Conservation (phyloP, 2,888 invertebrate genomes). For the Beris morrisii region DNA sequence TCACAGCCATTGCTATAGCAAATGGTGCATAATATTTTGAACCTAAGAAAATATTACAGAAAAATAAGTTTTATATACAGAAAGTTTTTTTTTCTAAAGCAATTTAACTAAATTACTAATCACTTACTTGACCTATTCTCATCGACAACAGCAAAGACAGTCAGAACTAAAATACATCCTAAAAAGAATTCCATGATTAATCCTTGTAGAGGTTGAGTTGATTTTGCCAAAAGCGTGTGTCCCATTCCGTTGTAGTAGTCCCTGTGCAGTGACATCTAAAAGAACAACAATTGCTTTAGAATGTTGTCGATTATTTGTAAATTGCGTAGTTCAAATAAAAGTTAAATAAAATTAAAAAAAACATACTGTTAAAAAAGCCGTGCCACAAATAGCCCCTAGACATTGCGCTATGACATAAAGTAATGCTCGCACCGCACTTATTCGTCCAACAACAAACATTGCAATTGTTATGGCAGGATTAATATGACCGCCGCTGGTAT, state of each 20-base stretch:
- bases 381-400: constrained; percentile 78
- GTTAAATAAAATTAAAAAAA: constrained; percentile 6
- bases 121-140: constrained; percentile 50
- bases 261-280: constrained; percentile 55
- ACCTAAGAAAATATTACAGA: too few relatives aligned
- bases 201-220: constrained; percentile 74
- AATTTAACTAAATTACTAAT: too few relatives aligned
- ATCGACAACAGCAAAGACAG: constrained; percentile 78
- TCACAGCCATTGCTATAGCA: constrained; percentile 85
- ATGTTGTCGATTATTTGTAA: too few relatives aligned
- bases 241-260: constrained; percentile 66
- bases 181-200: constrained; percentile 89
- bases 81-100: too few relatives aligned
- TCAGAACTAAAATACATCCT: constrained; percentile 83
- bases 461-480: constrained; percentile 91
- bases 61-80: too few relatives aligned
- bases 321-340: too few relatives aligned
- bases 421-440: constrained; percentile 71
- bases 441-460: constrained; percentile 76
- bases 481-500: constrained; percentile 87
- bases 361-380: constrained; percentile 67
- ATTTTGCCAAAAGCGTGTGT: constrained; percentile 64
- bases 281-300: too few relatives aligned
- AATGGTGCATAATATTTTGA: constrained; percentile 50
- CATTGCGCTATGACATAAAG: constrained; percentile 83